These are phyloP conservation scores for Leptocoma aspasia DNA, from an alignment of 2,113 vertebrate species.

Conservation along the genomic window DNA sequence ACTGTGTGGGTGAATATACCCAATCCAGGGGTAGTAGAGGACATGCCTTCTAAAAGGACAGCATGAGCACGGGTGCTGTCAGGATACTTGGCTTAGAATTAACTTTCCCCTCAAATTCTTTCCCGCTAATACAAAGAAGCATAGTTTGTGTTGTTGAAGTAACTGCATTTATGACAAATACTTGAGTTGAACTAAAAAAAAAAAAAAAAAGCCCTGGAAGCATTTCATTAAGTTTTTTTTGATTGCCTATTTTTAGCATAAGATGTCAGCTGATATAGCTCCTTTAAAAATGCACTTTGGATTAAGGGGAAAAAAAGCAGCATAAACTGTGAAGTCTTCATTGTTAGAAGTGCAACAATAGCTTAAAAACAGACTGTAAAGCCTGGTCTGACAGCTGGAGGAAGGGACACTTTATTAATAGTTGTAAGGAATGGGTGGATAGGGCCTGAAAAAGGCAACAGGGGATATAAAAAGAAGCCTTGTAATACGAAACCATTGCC, in stretches of 20 bases:
- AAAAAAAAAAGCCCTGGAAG: background rate
- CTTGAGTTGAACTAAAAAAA: background rate
- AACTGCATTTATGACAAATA: background rate
- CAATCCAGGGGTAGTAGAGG: background rate
- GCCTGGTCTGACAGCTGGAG: constrained; percentile 20
- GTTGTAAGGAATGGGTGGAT: background rate
- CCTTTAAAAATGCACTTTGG: constrained; percentile 6
- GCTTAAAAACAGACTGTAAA: constrained; percentile 5
- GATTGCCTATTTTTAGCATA: background rate
- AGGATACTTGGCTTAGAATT: background rate
- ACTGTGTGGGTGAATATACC: background rate
- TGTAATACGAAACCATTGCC: background rate
- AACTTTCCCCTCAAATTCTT: background rate
- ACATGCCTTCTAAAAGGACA: background rate
- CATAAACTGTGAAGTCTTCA: constrained; percentile 3
- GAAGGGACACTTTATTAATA: constrained; percentile 43
- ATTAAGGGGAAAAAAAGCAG: background rate
- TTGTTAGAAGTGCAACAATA: constrained; percentile 32
- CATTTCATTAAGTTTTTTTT: background rate
- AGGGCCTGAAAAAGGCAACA: background rate
- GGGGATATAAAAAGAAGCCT: background rate
- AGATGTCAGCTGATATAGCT: background rate
- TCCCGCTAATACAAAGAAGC: background rate
- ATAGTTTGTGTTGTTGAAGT: background rate
- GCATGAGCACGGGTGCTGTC: background rate